Evolutionary conservation across 2,797 vertebrate species (phyloP).

Genomic region (Galago senegalensis): DNA sequence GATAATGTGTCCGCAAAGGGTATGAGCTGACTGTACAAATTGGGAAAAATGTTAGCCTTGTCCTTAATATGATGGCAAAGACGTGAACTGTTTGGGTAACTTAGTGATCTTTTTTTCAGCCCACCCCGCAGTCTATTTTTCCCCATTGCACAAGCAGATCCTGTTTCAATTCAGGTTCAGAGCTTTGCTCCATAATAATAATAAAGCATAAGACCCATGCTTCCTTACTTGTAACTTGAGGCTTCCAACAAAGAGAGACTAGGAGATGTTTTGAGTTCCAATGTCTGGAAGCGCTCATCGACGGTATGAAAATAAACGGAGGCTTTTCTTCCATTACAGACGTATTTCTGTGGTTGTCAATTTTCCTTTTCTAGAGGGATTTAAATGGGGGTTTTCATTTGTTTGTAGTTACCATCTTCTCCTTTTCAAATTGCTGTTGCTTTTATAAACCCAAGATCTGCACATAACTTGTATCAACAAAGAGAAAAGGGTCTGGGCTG

Average conservation of each 20-base stretch:
- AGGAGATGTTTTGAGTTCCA: slow-evolving; percentile 58
- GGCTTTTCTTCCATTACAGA: slow-evolving; percentile 27
- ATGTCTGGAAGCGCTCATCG: neutral
- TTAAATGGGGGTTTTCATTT: slow-evolving; percentile 53
- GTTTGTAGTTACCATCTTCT: slow-evolving; percentile 48
- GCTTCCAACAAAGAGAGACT: slow-evolving; percentile 3
- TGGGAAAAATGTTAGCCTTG: neutral
- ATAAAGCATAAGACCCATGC: neutral
- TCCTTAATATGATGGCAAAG: slow-evolving; percentile 47
- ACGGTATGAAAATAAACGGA: slow-evolving; percentile 44
- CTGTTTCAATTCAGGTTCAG: slow-evolving; percentile 44
- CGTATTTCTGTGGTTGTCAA: neutral
- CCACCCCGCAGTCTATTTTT: neutral
- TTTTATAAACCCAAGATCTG: slow-evolving; percentile 57
- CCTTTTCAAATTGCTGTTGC: slow-evolving; percentile 53
- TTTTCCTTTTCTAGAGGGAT: slow-evolving; percentile 41
- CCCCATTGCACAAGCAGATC: slow-evolving; percentile 14
- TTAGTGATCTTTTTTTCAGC: neutral
- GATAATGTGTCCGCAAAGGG: slow-evolving; percentile 5
- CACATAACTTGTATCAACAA: slow-evolving; percentile 51
- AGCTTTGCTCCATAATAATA: slow-evolving; percentile 39
- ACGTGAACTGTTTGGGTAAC: slow-evolving; percentile 19
- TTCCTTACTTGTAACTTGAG: slow-evolving; percentile 54
- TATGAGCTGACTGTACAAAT: slow-evolving; percentile 26
- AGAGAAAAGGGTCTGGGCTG: slow-evolving; percentile 46